phyloP scores from a whole-genome alignment of 2,113 vertebrate genomes.

The Paratilapia polleni region DNA sequence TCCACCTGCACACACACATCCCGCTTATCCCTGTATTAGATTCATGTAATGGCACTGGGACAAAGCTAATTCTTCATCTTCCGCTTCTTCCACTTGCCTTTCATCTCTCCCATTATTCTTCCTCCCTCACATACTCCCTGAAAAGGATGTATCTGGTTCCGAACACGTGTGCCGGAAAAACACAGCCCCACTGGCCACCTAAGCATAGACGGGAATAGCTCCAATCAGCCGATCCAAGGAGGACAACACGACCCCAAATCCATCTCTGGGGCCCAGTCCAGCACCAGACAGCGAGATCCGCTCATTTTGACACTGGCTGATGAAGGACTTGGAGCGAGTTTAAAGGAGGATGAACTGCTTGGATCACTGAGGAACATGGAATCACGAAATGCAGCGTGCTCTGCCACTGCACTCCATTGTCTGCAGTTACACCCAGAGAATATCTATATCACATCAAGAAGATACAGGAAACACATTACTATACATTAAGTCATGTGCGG shows the following conservation, averaged over 20 bases:
- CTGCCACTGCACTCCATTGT: not conserved
- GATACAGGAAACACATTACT: conserved; percentile 21
- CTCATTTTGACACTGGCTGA: conserved; percentile 45
- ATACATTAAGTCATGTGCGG: not conserved
- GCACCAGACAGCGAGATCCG: conserved; percentile 41
- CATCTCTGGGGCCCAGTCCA: conserved; percentile 39
- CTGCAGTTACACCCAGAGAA: not conserved
- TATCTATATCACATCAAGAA: not conserved
- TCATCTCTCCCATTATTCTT: conserved; percentile 65
- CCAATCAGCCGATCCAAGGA: conserved; percentile 53
- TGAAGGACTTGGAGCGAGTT: conserved; percentile 64
- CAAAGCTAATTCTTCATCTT: conserved; percentile 65
- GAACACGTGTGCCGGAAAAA: conserved; percentile 46
- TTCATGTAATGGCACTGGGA: conserved; percentile 56
- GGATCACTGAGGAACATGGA: conserved; percentile 21
- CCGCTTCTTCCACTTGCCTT: conserved; percentile 59
- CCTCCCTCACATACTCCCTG: conserved; percentile 27
- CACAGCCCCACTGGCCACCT: conserved; percentile 51
- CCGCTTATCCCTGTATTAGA: conserved; percentile 63
- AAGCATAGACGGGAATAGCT: conserved; percentile 46
- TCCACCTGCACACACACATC: conserved; percentile 41
- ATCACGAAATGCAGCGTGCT: conserved; percentile 16
- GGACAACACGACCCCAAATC: conserved; percentile 35
- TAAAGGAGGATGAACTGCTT: conserved; percentile 57
- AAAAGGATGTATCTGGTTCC: conserved; percentile 64